Evolutionary conservation across 2,113 vertebrate genomes (phyloP), one percentile per base, ranked within the genome.

Genomic region (Baryphthengus martii): DNA sequence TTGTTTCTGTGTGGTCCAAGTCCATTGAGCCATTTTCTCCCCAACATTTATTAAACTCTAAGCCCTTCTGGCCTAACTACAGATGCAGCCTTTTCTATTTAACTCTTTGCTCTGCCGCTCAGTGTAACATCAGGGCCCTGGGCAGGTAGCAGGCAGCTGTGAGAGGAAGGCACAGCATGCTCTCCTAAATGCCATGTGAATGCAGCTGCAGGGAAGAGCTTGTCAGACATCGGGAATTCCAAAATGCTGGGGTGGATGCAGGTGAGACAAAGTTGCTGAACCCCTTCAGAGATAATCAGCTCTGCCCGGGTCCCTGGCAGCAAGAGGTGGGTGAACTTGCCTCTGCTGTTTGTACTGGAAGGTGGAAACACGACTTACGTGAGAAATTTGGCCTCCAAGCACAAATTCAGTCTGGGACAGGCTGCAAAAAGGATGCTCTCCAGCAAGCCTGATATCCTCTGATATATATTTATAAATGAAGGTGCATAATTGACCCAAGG

Each of bases 401-500:
- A 4, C 49, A 53, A 21, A 0, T 13, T 11, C 15, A 4, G 15
- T 3, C 37, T 4, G 39, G 18, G 20, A 17, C 73, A 56, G 33
- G 59, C 28, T 91, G 91, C 37, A 5, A 8, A 35, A 31, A 24
- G 42, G 53, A 21, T 15, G 70, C 55, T 88, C 47, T 61, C 66
- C 23, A 58, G 73, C 1, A 4, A 90, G 81, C 8, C 62, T 72
- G 61, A 55, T 67, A 35, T 42, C 17, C 85, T 88, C 59, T 68
- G 83, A 55, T 82, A 59, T 31, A 66, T 42, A 55, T 82, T 55
- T 31, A 66, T 42, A 87, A 92, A 77, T 55, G 26, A 89, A 87
- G 53, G 89, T n/a, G 31, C 80, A 31, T 78, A 73, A 88, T 68
- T 84, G 88, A 89, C 72, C 68, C 56, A 68, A 88, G 68, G 63